A percentile compares a stretch with the other conserved stretches of the same genome.
These are phyloP conservation scores for Octodon degus DNA, from an alignment of 2,113 vertebrate genomes.

Conservation along the genomic window DNA sequence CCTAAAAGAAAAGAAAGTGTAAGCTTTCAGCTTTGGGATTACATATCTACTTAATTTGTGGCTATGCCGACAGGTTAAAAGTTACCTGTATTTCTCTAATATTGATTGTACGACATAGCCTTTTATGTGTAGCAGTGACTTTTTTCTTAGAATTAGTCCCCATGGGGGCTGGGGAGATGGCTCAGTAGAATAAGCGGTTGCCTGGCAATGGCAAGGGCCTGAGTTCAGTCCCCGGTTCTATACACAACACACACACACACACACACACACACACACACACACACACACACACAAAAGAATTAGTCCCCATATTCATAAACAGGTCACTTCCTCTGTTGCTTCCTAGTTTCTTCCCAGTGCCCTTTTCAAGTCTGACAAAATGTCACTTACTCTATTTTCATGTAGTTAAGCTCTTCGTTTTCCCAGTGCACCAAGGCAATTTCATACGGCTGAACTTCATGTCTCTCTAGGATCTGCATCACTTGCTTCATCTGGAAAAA, in stretches of 20 bases:
- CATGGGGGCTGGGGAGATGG: no score
- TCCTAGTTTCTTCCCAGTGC: background rate
- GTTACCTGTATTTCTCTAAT: background rate
- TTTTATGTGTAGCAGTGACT: background rate
- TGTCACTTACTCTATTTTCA: constrained; percentile 90
- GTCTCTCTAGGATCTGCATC: constrained; percentile 93
- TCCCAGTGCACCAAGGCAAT: constrained; percentile 97
- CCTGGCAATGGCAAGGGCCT: no score
- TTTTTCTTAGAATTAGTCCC: background rate
- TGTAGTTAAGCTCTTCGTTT: constrained; percentile 97
- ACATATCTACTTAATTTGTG: background rate
- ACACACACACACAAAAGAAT: no score
- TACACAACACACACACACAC: no score
- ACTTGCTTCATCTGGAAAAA: constrained; percentile 90
- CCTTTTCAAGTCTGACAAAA: background rate
- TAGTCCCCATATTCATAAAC: background rate
- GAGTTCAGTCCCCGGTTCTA: no score
- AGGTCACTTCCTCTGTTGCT: background rate
- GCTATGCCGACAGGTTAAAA: background rate
- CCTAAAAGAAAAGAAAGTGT: background rate
- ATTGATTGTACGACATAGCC: background rate
- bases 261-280: no score
- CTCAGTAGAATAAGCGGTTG: no score
- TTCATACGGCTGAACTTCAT: constrained; percentile 97
- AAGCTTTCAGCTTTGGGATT: background rate